Conservation (phyloP, 1,140 invertebrate species). For the Drosophila chauvacae region DNA sequence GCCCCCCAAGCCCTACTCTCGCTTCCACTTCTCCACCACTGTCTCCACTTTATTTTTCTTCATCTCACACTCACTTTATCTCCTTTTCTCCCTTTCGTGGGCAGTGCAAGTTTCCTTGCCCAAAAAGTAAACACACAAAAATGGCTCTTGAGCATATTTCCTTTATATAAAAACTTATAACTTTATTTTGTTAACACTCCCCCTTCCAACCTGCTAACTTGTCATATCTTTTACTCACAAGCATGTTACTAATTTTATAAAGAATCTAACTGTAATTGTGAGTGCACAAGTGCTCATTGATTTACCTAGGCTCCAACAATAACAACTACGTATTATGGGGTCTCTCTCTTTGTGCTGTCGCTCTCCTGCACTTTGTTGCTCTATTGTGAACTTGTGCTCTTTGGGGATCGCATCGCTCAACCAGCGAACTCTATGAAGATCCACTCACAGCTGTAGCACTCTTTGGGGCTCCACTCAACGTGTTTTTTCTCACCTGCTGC, state of each 20-base stretch:
- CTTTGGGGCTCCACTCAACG: slow-evolving; percentile 2
- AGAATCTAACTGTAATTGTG: slow-evolving; percentile 68
- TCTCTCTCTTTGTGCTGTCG: background rate
- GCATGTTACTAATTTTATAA: slow-evolving; percentile 45
- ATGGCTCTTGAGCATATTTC: slow-evolving; percentile 33
- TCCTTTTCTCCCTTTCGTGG: slow-evolving; percentile 8
- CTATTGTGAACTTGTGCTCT: background rate
- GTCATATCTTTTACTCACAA: slow-evolving; percentile 1
- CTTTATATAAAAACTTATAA: slow-evolving; percentile 20
- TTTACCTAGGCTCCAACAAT: slow-evolving; percentile 59
- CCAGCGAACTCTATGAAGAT: slow-evolving; percentile 2
- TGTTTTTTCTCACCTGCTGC: slow-evolving; percentile 15
- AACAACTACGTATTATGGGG: slow-evolving; percentile 11
- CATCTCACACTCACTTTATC: slow-evolving; percentile 3
- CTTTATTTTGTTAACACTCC: slow-evolving; percentile 54
- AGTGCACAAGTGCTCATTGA: slow-evolving; percentile 77
- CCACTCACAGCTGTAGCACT: slow-evolving; percentile 16
- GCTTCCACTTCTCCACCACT: background rate
- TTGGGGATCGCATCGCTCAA: background rate
- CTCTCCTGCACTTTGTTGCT: slow-evolving; percentile 11
- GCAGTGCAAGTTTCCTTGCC: slow-evolving; percentile 16
- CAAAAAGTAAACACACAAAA: slow-evolving; percentile 18
- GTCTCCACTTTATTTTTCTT: slow-evolving; percentile 8
- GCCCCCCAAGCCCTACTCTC: background rate
- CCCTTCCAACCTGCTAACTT: background rate